phyloP scores from a whole-genome alignment of 2,888 invertebrate genomes.

The Lasioglossum zephyrum region DNA sequence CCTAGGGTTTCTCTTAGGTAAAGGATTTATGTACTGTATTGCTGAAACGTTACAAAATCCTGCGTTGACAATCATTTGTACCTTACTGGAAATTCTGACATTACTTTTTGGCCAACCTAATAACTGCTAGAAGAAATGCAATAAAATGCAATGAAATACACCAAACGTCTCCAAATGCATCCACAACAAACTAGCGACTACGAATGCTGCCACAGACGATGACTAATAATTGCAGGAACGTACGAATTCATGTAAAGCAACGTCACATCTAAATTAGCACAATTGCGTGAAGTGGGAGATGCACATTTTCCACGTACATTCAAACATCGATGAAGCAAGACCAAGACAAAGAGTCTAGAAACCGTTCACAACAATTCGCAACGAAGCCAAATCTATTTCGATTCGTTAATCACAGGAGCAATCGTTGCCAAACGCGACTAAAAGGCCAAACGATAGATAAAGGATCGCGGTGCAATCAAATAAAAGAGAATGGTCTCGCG shows the following conservation, averaged over 20 bases:
- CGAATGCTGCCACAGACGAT: background rate
- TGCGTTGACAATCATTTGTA: too few species aligned
- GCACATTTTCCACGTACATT: slow-evolving; percentile 31
- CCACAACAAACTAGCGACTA: background rate
- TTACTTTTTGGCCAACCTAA: background rate
- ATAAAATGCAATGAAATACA: background rate
- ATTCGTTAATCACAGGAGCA: slow-evolving; percentile 23
- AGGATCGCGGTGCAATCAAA: slow-evolving; percentile 3
- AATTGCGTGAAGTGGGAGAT: background rate
- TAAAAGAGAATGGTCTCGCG: slow-evolving; percentile 26
- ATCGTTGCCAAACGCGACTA: slow-evolving; percentile 48
- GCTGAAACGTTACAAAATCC: too few species aligned
- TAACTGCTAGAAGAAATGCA: background rate
- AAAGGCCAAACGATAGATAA: background rate
- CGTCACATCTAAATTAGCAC: background rate
- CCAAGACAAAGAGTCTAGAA: slow-evolving; percentile 12
- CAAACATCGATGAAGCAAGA: slow-evolving; percentile 22
- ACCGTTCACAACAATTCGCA: background rate
- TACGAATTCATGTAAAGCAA: background rate
- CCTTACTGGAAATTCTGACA: too few species aligned
- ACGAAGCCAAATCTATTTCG: slow-evolving; percentile 64
- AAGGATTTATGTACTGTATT: too few species aligned
- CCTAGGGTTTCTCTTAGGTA: too few species aligned
- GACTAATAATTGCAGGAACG: background rate
- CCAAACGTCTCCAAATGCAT: background rate